Evolutionary conservation across 2,797 vertebrate genomes (phyloP), one percentile per base, ranked within the genome.

Genomic region (Pelochelys cantorii): DNA sequence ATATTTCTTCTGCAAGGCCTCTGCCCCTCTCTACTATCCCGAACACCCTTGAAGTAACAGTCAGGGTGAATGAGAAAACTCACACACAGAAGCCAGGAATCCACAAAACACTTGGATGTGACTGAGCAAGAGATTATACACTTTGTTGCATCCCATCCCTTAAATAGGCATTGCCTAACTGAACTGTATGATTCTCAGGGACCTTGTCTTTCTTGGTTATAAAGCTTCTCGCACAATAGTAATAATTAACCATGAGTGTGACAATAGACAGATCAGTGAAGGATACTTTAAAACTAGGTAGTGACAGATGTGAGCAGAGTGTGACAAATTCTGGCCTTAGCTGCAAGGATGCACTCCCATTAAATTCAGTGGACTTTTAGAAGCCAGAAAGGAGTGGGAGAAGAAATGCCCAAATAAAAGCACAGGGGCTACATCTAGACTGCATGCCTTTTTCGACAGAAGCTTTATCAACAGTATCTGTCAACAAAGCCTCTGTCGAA

Each of bases 301-400:
- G 25, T 25, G 87, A 56, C 79, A 77, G 7, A 52, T 34, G 52
- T n/a, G 55, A 0, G 53, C 37, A 78, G 55, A 84, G 53, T 71
- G 34, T 18, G 68, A 71, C n/a, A 71, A 88, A 87, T 5, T 77
- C 60, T 60, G 31, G 20, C 34, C 75, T 81, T 86, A 79, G 59
- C 57, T n/a, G 54, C 53, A 80, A 84, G 27, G 29, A 55, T 13
- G 14, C 6, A 7, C 75, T 68, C 84, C 56, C 34, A 79, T 62
- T 71, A 79, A 85, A 90, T 88, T 91, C 77, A 86, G 57, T 14
- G 85, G 29, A 90, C 83, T 37, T 83, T 53, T 27, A 86, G 86
- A 93, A 84, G 5, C 11, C 84, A 92, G 75, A 92, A 86, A 54
- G 86, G 29, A 79, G 77, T 68, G 79, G 29, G 87, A 91, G 54